A percentile compares a stretch with the other conserved stretches of the same genome.
Evolutionary conservation across 2,113 vertebrate genomes (phyloP).

Genomic region (Merops nubicus): DNA sequence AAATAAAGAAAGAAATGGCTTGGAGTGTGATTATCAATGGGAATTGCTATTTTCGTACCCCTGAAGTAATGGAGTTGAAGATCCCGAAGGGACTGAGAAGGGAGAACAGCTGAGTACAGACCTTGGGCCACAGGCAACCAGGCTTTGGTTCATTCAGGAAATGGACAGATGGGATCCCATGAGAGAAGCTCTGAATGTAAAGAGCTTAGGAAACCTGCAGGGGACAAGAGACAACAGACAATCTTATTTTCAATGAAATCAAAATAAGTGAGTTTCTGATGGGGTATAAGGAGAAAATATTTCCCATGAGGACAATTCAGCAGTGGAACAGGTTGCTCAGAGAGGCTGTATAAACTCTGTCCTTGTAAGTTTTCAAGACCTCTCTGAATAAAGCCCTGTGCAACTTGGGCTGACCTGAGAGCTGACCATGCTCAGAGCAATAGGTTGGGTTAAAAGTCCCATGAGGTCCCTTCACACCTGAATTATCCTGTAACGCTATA

Average conservation of each 20-base stretch:
- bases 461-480: background rate
- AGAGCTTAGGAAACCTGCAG: background rate
- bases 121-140: rapidly evolving
- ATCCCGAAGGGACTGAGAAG: background rate
- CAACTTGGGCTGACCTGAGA: background rate
- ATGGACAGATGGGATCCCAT: background rate
- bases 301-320: background rate
- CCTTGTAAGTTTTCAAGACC: background rate
- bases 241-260: background rate
- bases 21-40: background rate
- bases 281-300: background rate
- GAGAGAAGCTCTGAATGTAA: background rate
- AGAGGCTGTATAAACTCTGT: background rate
- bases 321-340: background rate
- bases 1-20: background rate
- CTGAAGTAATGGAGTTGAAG: background rate
- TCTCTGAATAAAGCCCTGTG: background rate
- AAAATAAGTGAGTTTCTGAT: background rate
- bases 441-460: background rate
- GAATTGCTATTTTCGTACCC: background rate
- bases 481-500: background rate
- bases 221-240: background rate
- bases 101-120: background rate
- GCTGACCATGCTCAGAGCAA: background rate
- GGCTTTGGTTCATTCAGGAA: background rate